Evolutionary conservation across 2,888 invertebrate genomes (phyloP).

Genomic region (Escarpia spicata): DNA sequence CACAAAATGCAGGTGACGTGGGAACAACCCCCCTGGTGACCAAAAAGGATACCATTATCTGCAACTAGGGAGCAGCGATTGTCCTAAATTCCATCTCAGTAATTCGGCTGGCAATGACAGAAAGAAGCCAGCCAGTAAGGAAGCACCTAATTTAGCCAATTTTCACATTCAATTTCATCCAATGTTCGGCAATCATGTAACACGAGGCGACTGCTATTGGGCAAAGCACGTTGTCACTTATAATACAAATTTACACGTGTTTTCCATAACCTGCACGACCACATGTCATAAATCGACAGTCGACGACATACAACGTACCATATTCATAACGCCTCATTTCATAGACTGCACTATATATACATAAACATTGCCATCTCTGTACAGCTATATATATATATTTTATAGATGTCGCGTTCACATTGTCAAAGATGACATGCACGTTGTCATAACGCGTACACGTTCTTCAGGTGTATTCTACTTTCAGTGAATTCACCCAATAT

Average conservation of each 20-base stretch:
- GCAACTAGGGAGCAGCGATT: not conserved
- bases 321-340: not conserved
- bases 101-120: not conserved
- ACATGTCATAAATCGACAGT: not conserved
- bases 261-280: not conserved
- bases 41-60: constrained; percentile 13
- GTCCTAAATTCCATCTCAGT: not conserved
- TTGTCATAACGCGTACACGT: no score
- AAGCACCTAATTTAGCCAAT: constrained; percentile 6
- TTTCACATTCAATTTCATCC: not conserved
- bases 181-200: not conserved
- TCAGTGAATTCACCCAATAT: not conserved
- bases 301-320: not conserved
- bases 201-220: not conserved
- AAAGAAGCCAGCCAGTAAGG: not conserved
- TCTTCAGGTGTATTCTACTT: no score
- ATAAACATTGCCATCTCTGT: not conserved
- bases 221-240: not conserved
- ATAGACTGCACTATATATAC: constrained; percentile 5
- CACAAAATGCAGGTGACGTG: not conserved
- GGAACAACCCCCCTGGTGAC: not conserved
- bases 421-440: not conserved
- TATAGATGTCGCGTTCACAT: not conserved
- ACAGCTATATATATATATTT: constrained; percentile 16
- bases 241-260: constrained; percentile 13